phyloP scores from a whole-genome alignment of 2,113 vertebrate genomes.

The Ovibos moschatus region DNA sequence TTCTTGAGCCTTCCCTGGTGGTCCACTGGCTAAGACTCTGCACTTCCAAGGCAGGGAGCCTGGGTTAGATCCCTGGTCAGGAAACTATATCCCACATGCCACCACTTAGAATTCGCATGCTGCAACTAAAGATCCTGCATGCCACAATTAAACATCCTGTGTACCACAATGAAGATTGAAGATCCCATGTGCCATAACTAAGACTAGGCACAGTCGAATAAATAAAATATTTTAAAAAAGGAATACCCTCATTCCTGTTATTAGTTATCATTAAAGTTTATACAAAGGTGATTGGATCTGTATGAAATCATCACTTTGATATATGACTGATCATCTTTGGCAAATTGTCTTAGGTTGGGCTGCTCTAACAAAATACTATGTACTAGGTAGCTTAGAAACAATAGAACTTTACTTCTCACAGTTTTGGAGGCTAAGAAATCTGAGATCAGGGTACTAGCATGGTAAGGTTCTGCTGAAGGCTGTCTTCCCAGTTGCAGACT shows the following conservation, averaged over 20 bases:
- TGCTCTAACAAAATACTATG: neutral
- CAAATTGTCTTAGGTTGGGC: neutral
- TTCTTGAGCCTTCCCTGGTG: neutral
- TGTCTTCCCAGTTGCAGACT: neutral
- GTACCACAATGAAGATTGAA: neutral
- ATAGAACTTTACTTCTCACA: neutral
- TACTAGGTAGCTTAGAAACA: neutral
- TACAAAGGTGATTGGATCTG: neutral
- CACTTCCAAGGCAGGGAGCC: neutral
- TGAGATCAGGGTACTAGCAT: neutral
- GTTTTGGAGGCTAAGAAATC: neutral
- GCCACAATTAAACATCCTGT: neutral
- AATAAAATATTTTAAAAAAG: neutral
- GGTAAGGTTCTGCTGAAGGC: neutral
- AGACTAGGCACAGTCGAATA: neutral
- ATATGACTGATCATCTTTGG: neutral
- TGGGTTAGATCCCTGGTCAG: neutral
- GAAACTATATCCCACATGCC: neutral
- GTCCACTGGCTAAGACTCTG: neutral
- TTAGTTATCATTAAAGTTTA: neutral
- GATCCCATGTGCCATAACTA: neutral
- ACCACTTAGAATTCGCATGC: neutral
- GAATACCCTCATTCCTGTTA: neutral
- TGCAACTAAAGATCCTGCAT: neutral
- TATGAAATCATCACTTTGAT: neutral